Percentiles rank a stretch among this genome's conserved stretches.
Evolutionary conservation across 2,797 vertebrate genomes (phyloP).

Genomic region (Lophotriccus pileatus): DNA sequence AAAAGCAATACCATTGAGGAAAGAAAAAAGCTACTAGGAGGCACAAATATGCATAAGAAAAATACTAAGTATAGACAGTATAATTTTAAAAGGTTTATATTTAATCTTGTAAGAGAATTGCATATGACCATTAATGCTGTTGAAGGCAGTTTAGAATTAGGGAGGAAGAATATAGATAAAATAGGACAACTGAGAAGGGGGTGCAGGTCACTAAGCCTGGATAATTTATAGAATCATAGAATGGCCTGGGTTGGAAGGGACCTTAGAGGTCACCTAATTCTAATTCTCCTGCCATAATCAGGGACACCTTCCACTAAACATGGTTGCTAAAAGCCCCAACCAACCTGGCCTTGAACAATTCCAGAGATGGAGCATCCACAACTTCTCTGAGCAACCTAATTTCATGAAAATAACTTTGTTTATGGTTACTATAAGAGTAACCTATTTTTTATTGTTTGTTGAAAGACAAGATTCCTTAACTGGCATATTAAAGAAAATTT

Average conservation of each 20-base stretch:
- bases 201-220: neutral
- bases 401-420: neutral
- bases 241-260: neutral
- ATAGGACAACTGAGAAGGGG: neutral
- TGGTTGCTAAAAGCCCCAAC: neutral
- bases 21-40: neutral
- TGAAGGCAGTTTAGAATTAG: neutral
- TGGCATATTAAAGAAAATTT: neutral
- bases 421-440: neutral
- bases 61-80: neutral
- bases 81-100: neutral
- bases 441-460: neutral
- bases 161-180: neutral
- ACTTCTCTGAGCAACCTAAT: neutral
- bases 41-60: neutral
- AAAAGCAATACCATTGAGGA: neutral
- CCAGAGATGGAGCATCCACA: neutral
- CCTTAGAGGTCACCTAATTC: neutral
- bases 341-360: neutral
- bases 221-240: neutral
- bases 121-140: neutral
- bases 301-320: neutral
- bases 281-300: neutral
- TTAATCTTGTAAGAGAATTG: neutral
- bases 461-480: neutral